Percentiles rank a stretch among this genome's conserved stretches.
phyloP scores from a whole-genome alignment of 2,113 vertebrate genomes.

The Phalacrocorax pelagicus region DNA sequence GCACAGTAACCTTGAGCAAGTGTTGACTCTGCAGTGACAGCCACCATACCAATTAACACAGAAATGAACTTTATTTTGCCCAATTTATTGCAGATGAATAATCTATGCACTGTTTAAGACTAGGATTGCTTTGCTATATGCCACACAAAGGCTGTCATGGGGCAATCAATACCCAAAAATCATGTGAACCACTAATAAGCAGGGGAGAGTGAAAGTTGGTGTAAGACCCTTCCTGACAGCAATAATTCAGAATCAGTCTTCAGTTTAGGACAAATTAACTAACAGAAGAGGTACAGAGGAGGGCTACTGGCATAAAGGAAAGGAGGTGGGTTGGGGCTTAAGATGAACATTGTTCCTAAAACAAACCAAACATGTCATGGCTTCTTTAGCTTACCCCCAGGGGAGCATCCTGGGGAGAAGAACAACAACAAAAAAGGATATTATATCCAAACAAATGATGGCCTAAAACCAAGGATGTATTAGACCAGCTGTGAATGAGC shows the following conservation, averaged over 20 bases:
- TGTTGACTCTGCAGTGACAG: neutral
- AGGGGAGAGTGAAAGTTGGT: neutral
- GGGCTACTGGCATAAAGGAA: neutral
- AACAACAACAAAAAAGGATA: neutral
- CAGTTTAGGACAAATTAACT: neutral
- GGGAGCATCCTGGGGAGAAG: neutral
- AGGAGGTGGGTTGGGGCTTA: fast-evolving
- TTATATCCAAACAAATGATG: neutral
- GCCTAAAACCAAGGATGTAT: neutral
- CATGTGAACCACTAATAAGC: neutral
- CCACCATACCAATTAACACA: neutral
- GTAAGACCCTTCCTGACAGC: neutral
- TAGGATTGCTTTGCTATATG: neutral
- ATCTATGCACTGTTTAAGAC: neutral
- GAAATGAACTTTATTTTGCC: neutral
- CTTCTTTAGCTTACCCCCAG: neutral
- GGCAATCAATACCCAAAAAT: neutral
- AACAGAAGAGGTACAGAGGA: neutral
- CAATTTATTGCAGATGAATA: neutral
- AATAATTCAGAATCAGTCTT: neutral
- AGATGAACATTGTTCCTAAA: neutral
- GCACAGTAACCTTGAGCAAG: neutral
- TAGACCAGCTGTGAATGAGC: neutral
- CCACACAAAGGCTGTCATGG: neutral
- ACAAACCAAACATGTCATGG: fast-evolving